Percentiles rank a stretch among this genome's conserved stretches.
Evolutionary conservation across 2,113 vertebrate genomes (phyloP).

Genomic region (Tragelaphus imberbis): DNA sequence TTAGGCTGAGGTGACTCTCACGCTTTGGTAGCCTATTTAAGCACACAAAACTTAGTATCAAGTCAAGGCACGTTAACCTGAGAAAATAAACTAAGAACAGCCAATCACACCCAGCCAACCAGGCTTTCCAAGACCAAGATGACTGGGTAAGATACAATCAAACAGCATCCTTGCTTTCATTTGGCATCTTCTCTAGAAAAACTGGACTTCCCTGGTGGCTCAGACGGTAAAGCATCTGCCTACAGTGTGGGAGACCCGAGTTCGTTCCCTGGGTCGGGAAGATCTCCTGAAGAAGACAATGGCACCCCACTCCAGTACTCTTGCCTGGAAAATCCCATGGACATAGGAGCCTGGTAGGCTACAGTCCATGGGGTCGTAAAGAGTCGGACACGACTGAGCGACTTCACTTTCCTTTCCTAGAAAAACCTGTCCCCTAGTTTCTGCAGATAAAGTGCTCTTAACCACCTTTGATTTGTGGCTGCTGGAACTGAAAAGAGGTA

Average conservation of each 20-base stretch:
- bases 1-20: not conserved
- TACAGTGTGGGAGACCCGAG: not conserved
- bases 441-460: not conserved
- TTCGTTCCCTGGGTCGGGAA: not conserved
- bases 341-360: not conserved
- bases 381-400: accelerated
- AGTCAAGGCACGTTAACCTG: not conserved
- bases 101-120: not conserved
- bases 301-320: not conserved
- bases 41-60: not conserved
- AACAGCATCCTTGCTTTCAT: not conserved
- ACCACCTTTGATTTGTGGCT: not conserved
- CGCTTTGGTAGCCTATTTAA: not conserved
- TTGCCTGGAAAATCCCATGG: not conserved
- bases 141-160: not conserved
- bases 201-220: accelerated
- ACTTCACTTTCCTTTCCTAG: not conserved
- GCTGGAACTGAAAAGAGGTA: not conserved
- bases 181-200: not conserved
- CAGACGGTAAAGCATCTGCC: accelerated
- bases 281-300: not conserved
- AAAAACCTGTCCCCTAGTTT: not conserved
- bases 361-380: not conserved
- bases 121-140: not conserved
- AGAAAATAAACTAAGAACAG: not conserved